phyloP scores from a whole-genome alignment of 2,888 invertebrate species.

The Tupiocoris notatus region DNA sequence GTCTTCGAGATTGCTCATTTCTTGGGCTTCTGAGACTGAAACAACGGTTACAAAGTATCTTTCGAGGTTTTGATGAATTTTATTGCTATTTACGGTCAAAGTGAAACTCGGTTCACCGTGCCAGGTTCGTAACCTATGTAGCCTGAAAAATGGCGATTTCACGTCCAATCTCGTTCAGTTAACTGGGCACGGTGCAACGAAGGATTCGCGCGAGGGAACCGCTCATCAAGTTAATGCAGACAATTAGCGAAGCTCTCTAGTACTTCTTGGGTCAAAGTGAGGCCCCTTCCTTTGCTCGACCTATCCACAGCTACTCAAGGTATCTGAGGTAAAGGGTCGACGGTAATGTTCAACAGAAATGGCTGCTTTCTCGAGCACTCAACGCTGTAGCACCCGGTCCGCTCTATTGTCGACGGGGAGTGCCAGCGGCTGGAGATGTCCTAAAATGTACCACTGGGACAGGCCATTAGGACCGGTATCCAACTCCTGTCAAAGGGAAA shows the following conservation, averaged over 20 bases:
- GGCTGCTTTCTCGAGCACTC: background rate
- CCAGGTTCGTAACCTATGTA: too few relatives aligned
- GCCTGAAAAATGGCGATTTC: too few relatives aligned
- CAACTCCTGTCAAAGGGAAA: background rate
- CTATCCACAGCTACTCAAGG: background rate
- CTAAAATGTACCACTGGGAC: background rate
- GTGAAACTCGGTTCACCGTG: too few relatives aligned
- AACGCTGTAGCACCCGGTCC: too few relatives aligned
- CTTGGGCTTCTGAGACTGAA: too few relatives aligned
- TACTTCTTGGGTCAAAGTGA: background rate
- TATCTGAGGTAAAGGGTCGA: background rate
- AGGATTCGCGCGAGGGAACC: background rate
- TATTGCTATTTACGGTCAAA: too few relatives aligned
- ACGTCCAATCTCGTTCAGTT: too few relatives aligned
- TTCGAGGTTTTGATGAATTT: too few relatives aligned
- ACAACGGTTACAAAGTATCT: too few relatives aligned
- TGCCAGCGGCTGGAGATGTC: background rate
- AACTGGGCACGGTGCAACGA: too few relatives aligned
- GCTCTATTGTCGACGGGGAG: background rate
- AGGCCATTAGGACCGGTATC: background rate
- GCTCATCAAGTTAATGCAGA: background rate
- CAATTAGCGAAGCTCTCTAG: background rate
- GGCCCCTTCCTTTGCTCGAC: background rate
- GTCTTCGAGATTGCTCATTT: too few relatives aligned
- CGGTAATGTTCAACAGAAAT: background rate